Percentiles rank a stretch among this genome's conserved stretches.
Evolutionary conservation across 2,113 vertebrate species (phyloP).

Genomic region (Chaetorhynchus papuensis): DNA sequence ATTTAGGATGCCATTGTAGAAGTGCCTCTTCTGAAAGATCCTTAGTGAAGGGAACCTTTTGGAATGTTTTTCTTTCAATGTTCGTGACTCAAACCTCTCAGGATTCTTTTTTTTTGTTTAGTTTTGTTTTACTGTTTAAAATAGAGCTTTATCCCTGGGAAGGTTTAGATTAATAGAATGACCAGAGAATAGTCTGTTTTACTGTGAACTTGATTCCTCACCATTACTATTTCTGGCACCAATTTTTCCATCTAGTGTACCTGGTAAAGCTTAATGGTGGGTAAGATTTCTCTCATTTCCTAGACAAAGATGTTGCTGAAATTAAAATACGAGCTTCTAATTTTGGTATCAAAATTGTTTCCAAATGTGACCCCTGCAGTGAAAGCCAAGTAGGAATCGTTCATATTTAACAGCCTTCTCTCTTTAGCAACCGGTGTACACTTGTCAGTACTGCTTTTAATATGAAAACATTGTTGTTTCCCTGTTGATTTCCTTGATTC

Average conservation of each 20-base stretch:
- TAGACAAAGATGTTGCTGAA: neutral
- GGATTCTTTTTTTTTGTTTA: neutral
- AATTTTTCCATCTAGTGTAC: neutral
- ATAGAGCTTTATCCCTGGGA: neutral
- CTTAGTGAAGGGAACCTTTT: neutral
- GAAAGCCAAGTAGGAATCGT: neutral
- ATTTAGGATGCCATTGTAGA: neutral
- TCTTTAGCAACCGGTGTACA: neutral
- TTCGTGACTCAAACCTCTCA: neutral
- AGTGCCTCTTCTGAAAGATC: neutral
- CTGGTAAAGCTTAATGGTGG: neutral
- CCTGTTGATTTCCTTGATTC: neutral
- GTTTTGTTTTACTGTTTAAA: neutral
- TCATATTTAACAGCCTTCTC: neutral
- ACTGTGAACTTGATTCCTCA: neutral
- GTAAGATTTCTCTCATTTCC: neutral
- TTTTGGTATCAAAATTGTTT: neutral
- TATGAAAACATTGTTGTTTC: neutral
- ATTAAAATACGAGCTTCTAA: neutral
- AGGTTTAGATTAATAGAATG: neutral
- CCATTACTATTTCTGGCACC: neutral
- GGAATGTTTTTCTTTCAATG: neutral
- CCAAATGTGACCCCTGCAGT: neutral
- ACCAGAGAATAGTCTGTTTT: neutral
- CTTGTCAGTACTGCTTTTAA: neutral